phyloP scores from a whole-genome alignment of 2,113 vertebrate genomes.

The Cryptotis parvus region DNA sequence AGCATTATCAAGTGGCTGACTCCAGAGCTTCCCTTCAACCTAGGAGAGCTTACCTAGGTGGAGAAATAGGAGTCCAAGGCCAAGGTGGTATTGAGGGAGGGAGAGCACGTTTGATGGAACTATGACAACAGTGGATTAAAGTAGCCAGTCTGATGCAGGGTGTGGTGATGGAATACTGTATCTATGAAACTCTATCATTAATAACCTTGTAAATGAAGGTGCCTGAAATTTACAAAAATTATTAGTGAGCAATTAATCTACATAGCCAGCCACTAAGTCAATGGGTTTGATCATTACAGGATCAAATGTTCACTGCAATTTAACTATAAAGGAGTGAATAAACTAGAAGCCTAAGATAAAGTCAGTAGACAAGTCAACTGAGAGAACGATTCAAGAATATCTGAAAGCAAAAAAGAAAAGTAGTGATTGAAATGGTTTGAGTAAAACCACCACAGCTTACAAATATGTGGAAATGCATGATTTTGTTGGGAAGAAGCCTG shows the following conservation, averaged over 20 bases:
- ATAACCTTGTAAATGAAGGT: too few relatives aligned
- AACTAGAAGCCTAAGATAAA: not conserved
- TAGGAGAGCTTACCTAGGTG: too few relatives aligned
- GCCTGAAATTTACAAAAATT: too few relatives aligned
- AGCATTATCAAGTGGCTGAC: not conserved
- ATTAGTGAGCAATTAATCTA: not conserved
- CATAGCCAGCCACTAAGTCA: not conserved
- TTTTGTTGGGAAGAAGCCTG: not conserved
- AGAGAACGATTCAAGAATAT: not conserved
- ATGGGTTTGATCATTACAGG: not conserved
- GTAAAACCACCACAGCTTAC: not conserved
- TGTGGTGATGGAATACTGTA: too few relatives aligned
- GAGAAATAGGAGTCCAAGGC: too few relatives aligned
- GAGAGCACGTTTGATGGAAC: too few relatives aligned
- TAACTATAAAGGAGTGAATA: not conserved
- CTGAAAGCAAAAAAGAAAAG: not conserved
- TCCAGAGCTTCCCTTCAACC: not conserved
- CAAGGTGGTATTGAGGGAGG: not conserved
- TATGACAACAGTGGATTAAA: too few relatives aligned
- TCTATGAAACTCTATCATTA: too few relatives aligned
- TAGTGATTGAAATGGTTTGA: not conserved
- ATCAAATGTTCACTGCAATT: slow-evolving; percentile 32
- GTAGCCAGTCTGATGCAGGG: too few relatives aligned
- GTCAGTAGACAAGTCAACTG: not conserved
- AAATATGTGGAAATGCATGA: not conserved